Evolutionary conservation across 2,797 vertebrate species (phyloP), one percentile per base, ranked within the genome.

Genomic region (Pygocentrus nattereri): DNA sequence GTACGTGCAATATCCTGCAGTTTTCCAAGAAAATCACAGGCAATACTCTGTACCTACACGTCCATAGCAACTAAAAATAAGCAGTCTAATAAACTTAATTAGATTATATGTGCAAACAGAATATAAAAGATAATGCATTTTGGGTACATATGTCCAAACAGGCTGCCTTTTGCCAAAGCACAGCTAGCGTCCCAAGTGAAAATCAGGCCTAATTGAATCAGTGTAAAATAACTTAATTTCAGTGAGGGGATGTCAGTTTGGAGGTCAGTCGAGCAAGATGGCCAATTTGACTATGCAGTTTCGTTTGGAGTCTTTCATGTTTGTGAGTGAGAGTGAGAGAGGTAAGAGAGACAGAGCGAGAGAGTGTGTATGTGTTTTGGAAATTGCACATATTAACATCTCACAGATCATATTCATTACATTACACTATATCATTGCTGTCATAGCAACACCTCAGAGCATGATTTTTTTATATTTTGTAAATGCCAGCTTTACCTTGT

Each of bases 201-300:
- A 68, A 61, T 59, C 72, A 15, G 30, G 27, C 12, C 62, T 69
- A 78, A 83, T 50, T 61, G 44, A 74, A 83, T 76, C 67, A 76
- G 56, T 25, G 31, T 52, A 21, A 56, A 74, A 71, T 79, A 83
- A 83, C 69, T 34, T 50, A 79, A 79, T 61, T 79, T 52, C 8
- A 79, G 58, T 54, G 72, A 56, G 64, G 81, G 65, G 64, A 38
- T 70, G 75, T 75, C 30, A 69, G 44, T 13, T 75, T 62, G 76
- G 64, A 83, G 76, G 64, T 79, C 77, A 79, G 62, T 25, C 47
- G 23, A 27, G 44, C 61, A 79, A 68, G 54, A 61, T 34, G 21
- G 12, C 54, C 54, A 72, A 31, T 72, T 56, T 72, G 25, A 52
- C 49, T 6, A 27, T 31, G 18, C n/a, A 47, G 23, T 49, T 70